Conservation (phyloP, 2,888 invertebrate genomes). For the Timandra comae region DNA sequence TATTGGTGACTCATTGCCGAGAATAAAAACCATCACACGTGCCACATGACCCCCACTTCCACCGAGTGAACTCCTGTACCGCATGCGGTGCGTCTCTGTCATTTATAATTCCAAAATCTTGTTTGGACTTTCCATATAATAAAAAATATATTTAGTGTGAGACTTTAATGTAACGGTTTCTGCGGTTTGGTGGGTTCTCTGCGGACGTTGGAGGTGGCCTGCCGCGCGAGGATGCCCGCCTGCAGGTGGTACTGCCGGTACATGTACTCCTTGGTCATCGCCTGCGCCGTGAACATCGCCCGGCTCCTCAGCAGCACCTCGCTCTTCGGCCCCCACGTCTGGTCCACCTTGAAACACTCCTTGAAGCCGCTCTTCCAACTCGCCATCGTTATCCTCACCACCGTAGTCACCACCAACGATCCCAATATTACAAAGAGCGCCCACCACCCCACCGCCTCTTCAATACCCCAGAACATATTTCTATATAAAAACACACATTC, state of each 20-base stretch:
- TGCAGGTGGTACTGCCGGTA: slow-evolving; percentile 67
- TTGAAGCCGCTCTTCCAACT: background rate
- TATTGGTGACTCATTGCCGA: slow-evolving; percentile 47
- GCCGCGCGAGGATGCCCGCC: slow-evolving; percentile 52
- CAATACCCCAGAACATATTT: background rate
- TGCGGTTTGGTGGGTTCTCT: too few species aligned
- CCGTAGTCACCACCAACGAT: slow-evolving; percentile 16
- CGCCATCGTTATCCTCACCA: slow-evolving; percentile 27
- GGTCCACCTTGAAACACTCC: slow-evolving; percentile 28
- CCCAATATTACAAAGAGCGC: slow-evolving; percentile 14
- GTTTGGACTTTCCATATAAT: slow-evolving; percentile 1
- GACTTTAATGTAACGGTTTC: slow-evolving; percentile 1
- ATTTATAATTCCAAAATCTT: slow-evolving; percentile 7
- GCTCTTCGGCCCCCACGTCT: slow-evolving; percentile 53
- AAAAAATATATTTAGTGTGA: background rate
- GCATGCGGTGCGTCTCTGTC: slow-evolving; percentile 24
- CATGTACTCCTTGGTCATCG: slow-evolving; percentile 72
- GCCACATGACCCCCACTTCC: slow-evolving; percentile 9
- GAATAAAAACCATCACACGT: slow-evolving; percentile 30
- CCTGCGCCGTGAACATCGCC: slow-evolving; percentile 66
- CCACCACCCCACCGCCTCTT: slow-evolving; percentile 21
- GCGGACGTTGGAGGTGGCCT: slow-evolving; percentile 38
- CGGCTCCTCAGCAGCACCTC: slow-evolving; percentile 55
- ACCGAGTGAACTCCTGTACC: too few species aligned
- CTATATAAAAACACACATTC: slow-evolving; percentile 22